These are phyloP conservation scores for Cerastis rubricosa DNA, from an alignment of 2,888 invertebrate genomes.

Conservation along the genomic window DNA sequence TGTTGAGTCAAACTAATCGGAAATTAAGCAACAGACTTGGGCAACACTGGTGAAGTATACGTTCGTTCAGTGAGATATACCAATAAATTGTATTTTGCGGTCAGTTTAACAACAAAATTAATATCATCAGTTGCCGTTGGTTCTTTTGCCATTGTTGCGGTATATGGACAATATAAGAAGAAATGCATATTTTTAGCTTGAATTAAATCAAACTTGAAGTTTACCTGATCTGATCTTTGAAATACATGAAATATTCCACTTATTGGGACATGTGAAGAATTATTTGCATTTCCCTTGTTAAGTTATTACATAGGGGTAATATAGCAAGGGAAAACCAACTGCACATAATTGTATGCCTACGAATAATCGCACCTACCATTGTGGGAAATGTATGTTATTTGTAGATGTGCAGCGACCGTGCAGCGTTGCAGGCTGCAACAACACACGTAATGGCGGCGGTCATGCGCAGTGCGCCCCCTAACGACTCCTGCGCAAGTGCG, in stretches of 20 bases:
- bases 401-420: constrained; percentile 37
- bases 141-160: background rate
- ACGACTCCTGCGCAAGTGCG: constrained; percentile 44
- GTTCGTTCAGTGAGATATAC: background rate
- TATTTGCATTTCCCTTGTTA: background rate
- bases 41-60: background rate
- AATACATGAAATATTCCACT: background rate
- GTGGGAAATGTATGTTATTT: constrained; percentile 36
- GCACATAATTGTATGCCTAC: constrained; percentile 9
- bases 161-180: background rate
- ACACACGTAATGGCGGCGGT: constrained; percentile 34
- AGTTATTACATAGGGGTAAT: background rate
- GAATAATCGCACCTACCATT: constrained; percentile 15
- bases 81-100: too few species aligned
- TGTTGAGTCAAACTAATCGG: constrained; percentile 26
- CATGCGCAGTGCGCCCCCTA: constrained; percentile 43
- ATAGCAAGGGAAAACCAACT: background rate
- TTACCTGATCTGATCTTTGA: too few species aligned
- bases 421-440: constrained; percentile 53
- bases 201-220: background rate
- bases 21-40: constrained; percentile 16
- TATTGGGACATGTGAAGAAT: background rate
- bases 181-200: background rate
- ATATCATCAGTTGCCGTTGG: background rate
- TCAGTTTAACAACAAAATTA: background rate